Conservation (phyloP, 2,113 vertebrate species). For the Calyptommatus sinebrachiatus region DNA sequence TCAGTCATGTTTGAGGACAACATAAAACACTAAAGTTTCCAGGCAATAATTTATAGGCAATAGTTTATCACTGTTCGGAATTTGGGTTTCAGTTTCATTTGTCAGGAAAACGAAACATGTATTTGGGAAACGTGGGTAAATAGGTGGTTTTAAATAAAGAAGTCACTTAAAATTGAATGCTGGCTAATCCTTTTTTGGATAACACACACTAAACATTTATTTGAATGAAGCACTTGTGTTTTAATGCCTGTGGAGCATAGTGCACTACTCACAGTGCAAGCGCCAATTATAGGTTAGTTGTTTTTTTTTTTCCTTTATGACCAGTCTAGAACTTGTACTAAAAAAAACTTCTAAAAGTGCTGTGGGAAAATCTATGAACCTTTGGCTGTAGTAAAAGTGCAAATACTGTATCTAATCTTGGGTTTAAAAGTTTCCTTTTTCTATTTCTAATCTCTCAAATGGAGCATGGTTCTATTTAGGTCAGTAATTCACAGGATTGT, state of each 20-base stretch:
- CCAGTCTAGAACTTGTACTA: background rate
- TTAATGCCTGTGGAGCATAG: slow-evolving; percentile 2
- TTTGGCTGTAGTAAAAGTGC: background rate
- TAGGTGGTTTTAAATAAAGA: background rate
- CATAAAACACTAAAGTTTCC: background rate
- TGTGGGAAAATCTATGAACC: slow-evolving; percentile 16
- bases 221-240: background rate
- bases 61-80: no score
- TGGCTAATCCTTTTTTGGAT: background rate
- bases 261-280: background rate
- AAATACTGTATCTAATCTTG: background rate
- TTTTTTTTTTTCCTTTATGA: background rate
- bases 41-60: background rate
- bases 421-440: slow-evolving; percentile 10
- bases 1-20: no score
- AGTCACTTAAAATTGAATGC: background rate
- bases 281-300: background rate
- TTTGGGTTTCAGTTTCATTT: background rate
- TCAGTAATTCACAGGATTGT: background rate
- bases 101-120: background rate
- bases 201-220: background rate
- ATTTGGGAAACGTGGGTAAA: background rate
- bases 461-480: slow-evolving; percentile 2
- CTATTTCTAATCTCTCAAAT: slow-evolving; percentile 8
- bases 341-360: background rate